A percentile compares a stretch with the other conserved stretches of the same genome.
These are phyloP conservation scores for Nasonia vitripennis DNA, from an alignment of 1,140 invertebrate genomes.

Conservation along the genomic window DNA sequence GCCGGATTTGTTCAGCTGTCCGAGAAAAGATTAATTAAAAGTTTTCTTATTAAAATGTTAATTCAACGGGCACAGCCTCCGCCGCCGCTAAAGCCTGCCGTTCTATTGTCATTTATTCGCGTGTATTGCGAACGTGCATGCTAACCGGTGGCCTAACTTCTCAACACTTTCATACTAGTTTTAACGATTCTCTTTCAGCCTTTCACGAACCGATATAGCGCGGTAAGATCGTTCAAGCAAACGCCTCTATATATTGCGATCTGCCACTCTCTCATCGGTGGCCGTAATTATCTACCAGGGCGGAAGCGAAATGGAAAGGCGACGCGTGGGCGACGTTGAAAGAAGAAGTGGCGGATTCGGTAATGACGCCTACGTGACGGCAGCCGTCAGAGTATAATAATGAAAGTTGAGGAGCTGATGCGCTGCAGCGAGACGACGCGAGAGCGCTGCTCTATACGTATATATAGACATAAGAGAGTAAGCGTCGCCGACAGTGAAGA, in stretches of 20 bases:
- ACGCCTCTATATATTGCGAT: too few species aligned
- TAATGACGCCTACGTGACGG: neutral
- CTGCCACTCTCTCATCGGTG: too few species aligned
- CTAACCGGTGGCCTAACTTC: too few species aligned
- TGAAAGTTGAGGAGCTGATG: conserved; percentile 16
- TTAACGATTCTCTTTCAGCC: too few species aligned
- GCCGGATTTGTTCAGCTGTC: neutral
- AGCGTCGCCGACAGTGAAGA: conserved; percentile 54
- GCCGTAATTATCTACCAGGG: too few species aligned
- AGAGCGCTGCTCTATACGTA: neutral
- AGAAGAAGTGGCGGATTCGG: neutral
- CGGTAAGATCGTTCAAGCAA: too few species aligned
- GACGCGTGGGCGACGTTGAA: too few species aligned
- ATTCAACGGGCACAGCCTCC: neutral
- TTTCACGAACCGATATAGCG: too few species aligned
- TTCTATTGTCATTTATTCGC: neutral
- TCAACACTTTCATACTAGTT: too few species aligned
- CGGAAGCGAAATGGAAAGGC: too few species aligned
- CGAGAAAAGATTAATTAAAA: conserved; percentile 27
- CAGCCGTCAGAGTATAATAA: neutral
- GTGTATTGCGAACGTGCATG: neutral
- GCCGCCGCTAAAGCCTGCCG: too few species aligned
- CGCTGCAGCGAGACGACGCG: neutral
- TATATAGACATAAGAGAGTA: neutral
- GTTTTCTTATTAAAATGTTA: conserved; percentile 26